phyloP scores from a whole-genome alignment of 2,113 vertebrate genomes.

The Ivindomyrus marchei region DNA sequence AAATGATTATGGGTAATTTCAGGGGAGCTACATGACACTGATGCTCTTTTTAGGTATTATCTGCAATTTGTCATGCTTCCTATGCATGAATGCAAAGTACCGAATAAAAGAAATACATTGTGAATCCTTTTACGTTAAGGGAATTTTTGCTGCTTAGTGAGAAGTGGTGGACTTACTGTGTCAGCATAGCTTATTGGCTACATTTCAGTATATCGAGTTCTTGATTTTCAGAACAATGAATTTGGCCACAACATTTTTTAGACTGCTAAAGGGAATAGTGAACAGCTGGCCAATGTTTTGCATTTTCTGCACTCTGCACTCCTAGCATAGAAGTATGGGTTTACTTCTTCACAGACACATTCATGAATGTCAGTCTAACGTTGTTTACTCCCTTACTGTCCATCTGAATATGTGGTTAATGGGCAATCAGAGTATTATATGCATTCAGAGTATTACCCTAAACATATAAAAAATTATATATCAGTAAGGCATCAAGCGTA shows the following conservation, averaged over 20 bases:
- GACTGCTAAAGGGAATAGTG: background rate
- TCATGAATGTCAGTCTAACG: background rate
- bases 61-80: background rate
- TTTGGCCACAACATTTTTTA: background rate
- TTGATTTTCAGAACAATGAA: background rate
- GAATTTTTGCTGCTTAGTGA: background rate
- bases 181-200: background rate
- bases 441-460: background rate
- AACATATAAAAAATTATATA: background rate
- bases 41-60: background rate
- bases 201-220: background rate
- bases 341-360: background rate
- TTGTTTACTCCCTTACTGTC: background rate
- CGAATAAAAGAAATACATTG: background rate
- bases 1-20: background rate
- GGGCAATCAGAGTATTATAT: background rate
- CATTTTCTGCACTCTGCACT: background rate
- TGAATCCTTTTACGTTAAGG: background rate
- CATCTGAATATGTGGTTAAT: background rate
- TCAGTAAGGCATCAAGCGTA: background rate
- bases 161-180: background rate
- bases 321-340: background rate
- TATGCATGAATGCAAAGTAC: background rate
- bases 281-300: slow-evolving; percentile 3
- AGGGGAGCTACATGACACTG: background rate